Percentiles rank a stretch among this genome's conserved stretches.
Evolutionary conservation across 2,113 vertebrate species (phyloP).

Genomic region (Montifringilla adamsi): DNA sequence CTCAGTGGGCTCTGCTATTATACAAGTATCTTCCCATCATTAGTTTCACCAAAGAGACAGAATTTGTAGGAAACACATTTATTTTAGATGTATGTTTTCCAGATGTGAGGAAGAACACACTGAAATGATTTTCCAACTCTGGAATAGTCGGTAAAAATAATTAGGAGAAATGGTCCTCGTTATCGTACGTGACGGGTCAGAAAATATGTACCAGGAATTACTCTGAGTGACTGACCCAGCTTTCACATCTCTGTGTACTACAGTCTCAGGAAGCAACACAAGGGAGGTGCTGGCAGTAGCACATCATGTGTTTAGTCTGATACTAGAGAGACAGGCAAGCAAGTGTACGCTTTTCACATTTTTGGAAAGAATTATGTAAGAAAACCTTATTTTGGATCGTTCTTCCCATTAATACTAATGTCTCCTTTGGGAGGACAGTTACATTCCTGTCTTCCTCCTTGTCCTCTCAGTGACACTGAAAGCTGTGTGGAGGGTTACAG

Average conservation of each 20-base stretch:
- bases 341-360: accelerated
- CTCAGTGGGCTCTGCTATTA: background rate
- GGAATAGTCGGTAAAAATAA: background rate
- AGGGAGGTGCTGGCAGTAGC: background rate
- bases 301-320: background rate
- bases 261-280: background rate
- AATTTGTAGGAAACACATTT: background rate
- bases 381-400: background rate
- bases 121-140: background rate
- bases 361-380: background rate
- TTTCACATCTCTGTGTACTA: background rate
- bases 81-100: background rate
- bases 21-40: background rate
- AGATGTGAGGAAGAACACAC: background rate
- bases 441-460: background rate
- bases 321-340: background rate
- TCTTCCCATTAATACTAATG: background rate
- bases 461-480: background rate
- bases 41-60: background rate
- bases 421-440: background rate
- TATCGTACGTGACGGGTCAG: background rate
- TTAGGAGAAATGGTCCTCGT: background rate
- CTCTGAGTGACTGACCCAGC: background rate
- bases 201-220: background rate
- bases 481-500: background rate